These are phyloP conservation scores for Aplochiton taeniatus DNA, from an alignment of 2,797 vertebrate genomes.

Conservation along the genomic window DNA sequence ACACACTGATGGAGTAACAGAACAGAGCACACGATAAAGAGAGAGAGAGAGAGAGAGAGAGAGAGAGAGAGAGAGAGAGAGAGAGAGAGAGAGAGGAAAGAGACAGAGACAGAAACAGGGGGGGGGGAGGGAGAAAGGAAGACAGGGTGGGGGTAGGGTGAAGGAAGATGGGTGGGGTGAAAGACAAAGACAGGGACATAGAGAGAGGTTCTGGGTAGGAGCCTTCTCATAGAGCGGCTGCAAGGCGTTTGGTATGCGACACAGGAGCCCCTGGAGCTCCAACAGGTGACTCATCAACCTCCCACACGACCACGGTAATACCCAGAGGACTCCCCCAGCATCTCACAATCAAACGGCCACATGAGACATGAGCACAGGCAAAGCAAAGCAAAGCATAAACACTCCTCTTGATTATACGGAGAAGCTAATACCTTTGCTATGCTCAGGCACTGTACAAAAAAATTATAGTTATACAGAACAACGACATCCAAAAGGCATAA, in stretches of 20 bases:
- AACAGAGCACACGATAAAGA: too few relatives aligned
- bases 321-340: not conserved
- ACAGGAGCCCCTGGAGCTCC: slow-evolving; percentile 8
- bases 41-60: not conserved
- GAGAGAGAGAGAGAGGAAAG: not conserved
- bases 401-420: too few relatives aligned
- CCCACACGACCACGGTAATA: not conserved
- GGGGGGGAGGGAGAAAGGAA: not conserved
- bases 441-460: too few relatives aligned
- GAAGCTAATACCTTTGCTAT: too few relatives aligned
- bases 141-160: not conserved
- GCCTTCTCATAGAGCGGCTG: not conserved
- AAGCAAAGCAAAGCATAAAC: too few relatives aligned
- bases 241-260: slow-evolving; percentile 24
- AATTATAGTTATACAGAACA: too few relatives aligned
- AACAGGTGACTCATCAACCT: slow-evolving; percentile 19
- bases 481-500: too few relatives aligned
- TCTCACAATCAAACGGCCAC: not conserved
- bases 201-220: too few relatives aligned
- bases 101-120: not conserved
- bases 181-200: not conserved
- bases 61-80: not conserved
- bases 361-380: too few relatives aligned
- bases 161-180: not conserved
- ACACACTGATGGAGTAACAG: not conserved